Evolutionary conservation across 1,140 invertebrate species (phyloP).

Genomic region (Ladona fulva): DNA sequence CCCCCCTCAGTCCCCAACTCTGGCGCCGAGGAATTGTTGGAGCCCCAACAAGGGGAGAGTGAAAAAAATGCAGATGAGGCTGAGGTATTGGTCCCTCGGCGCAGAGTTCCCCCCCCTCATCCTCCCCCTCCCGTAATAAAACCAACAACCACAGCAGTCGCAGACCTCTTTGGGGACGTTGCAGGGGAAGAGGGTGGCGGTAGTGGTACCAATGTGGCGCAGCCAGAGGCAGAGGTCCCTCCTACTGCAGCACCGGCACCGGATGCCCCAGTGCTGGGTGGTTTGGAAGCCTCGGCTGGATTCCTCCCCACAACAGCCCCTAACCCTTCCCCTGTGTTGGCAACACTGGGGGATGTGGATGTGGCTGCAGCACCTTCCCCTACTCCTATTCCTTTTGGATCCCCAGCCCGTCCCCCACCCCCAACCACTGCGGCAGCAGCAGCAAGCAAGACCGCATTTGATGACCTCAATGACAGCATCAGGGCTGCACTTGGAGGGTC

Average conservation of each 20-base stretch:
- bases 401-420: conserved; percentile 23
- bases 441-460: conserved; percentile 60
- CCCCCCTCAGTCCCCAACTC: conserved; percentile 54
- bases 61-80: background rate
- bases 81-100: conserved; percentile 32
- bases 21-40: conserved; percentile 41
- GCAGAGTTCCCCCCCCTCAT: conserved; percentile 38
- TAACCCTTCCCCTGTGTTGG: conserved; percentile 23
- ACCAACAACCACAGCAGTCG: conserved; percentile 20
- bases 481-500: conserved; percentile 54
- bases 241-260: conserved; percentile 19
- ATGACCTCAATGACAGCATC: conserved; percentile 61
- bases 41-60: conserved; percentile 28
- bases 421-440: conserved; percentile 32
- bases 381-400: conserved; percentile 25
- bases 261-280: conserved; percentile 12
- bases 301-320: conserved; percentile 29
- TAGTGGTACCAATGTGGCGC: conserved; percentile 32
- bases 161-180: conserved; percentile 37
- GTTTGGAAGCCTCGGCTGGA: conserved; percentile 1
- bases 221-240: conserved; percentile 29
- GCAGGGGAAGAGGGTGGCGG: conserved; percentile 38
- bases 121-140: conserved; percentile 27
- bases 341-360: background rate
- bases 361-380: conserved; percentile 1